Evolutionary conservation across 2,888 invertebrate genomes (phyloP).

Genomic region (Hirtodrosophila duncani): DNA sequence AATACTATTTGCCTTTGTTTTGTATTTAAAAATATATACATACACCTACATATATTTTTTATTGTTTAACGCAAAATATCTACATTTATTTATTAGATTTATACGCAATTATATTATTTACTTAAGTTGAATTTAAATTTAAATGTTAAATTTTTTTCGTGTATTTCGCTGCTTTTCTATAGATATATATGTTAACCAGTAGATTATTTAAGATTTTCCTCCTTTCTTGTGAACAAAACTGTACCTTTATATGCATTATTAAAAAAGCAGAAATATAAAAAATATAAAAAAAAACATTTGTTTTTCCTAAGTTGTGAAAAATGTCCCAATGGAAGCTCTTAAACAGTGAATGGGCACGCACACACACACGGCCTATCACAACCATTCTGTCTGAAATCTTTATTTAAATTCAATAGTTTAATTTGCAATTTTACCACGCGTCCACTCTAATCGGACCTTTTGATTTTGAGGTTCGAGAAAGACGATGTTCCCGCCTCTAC

Average conservation of each 20-base stretch:
- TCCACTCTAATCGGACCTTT: too few species aligned
- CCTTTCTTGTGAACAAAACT: conserved; percentile 74
- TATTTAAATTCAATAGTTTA: too few species aligned
- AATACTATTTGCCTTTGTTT: conserved; percentile 53
- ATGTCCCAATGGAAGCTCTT: too few species aligned
- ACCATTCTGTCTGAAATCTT: too few species aligned
- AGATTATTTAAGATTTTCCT: conserved; percentile 64
- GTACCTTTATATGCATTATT: conserved; percentile 70
- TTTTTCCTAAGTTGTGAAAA: not conserved
- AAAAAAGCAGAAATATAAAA: conserved; percentile 63
- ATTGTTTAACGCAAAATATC: conserved; percentile 57
- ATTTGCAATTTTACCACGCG: too few species aligned
- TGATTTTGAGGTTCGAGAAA: too few species aligned
- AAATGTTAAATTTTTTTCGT: conserved; percentile 65
- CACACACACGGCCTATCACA: too few species aligned
- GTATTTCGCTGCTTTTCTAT: conserved; percentile 67
- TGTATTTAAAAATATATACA: too few species aligned
- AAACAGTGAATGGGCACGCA: too few species aligned
- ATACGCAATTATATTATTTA: conserved; percentile 40
- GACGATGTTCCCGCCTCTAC: too few species aligned
- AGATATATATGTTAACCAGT: conserved; percentile 39
- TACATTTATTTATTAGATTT: conserved; percentile 70
- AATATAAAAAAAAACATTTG: conserved; percentile 34
- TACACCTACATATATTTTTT: conserved; percentile 44
- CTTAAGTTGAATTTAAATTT: conserved; percentile 65